These are phyloP conservation scores for Drosophila antonietae DNA, from an alignment of 2,888 invertebrate genomes.

Conservation along the genomic window DNA sequence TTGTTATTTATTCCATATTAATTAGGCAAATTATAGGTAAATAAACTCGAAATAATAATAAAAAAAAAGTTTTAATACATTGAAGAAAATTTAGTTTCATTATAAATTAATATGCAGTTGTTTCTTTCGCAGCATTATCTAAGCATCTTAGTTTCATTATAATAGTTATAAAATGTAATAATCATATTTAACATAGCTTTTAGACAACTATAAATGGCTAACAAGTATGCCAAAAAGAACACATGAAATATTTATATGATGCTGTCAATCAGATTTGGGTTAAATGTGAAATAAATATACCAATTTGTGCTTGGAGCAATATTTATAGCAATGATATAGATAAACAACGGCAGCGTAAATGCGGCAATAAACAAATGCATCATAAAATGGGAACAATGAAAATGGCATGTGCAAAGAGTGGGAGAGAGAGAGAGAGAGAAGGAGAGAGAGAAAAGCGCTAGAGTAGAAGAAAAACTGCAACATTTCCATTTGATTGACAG, in stretches of 20 bases:
- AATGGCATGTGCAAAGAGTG: conserved; percentile 20
- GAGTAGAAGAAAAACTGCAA: conserved; percentile 27
- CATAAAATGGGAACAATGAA: conserved; percentile 43
- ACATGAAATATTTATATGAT: not conserved
- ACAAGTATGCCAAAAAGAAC: not conserved
- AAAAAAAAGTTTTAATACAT: no score
- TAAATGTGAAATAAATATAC: conserved; percentile 29
- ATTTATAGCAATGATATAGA: conserved; percentile 34
- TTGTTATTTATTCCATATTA: no score
- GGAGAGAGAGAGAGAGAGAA: conserved; percentile 18
- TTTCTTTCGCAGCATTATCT: no score
- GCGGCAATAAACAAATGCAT: conserved; percentile 50
- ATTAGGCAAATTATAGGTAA: no score
- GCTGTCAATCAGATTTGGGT: conserved; percentile 10
- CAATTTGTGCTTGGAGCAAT: conserved; percentile 44
- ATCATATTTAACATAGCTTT: no score
- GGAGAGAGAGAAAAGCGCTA: not conserved
- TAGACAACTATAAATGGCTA: no score
- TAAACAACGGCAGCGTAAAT: conserved; percentile 23
- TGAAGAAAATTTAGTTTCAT: no score
- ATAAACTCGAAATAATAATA: no score
- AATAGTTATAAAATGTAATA: no score
- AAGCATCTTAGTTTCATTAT: no score
- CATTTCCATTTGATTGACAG: conserved; percentile 68
- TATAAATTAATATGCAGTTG: no score